These are phyloP conservation scores for Apotomis capreana DNA, from an alignment of 2,888 invertebrate species.

Conservation along the genomic window DNA sequence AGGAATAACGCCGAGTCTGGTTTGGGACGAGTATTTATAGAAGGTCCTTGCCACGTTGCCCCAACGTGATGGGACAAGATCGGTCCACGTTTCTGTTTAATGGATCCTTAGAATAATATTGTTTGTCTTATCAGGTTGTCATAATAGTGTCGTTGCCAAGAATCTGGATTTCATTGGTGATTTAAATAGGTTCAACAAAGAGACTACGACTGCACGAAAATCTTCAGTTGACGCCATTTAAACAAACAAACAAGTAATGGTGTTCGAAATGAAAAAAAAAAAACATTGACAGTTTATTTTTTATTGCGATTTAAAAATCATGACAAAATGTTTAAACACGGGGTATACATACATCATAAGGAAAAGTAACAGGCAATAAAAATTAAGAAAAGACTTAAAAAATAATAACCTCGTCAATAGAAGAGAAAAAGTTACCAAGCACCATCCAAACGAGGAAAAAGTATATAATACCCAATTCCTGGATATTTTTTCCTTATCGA, in stretches of 20 bases:
- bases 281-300: too few relatives aligned
- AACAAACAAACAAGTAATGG: too few relatives aligned
- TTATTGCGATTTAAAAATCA: too few relatives aligned
- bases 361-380: background rate
- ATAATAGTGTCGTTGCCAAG: background rate
- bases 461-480: background rate
- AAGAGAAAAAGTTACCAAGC: background rate
- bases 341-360: too few relatives aligned
- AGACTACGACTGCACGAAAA: too few relatives aligned
- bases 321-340: too few relatives aligned
- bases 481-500: background rate
- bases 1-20: conserved; percentile 10
- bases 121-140: background rate
- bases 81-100: background rate
- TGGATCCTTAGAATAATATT: background rate
- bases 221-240: too few relatives aligned
- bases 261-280: too few relatives aligned
- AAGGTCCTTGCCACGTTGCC: conserved; percentile 4
- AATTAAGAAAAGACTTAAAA: background rate
- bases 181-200: too few relatives aligned
- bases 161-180: background rate
- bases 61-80: conserved; percentile 2
- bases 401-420: background rate
- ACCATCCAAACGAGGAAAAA: background rate
- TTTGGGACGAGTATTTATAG: conserved; percentile 6